phyloP scores from a whole-genome alignment of 2,113 vertebrate genomes.

The Rhinoderma darwinii region DNA sequence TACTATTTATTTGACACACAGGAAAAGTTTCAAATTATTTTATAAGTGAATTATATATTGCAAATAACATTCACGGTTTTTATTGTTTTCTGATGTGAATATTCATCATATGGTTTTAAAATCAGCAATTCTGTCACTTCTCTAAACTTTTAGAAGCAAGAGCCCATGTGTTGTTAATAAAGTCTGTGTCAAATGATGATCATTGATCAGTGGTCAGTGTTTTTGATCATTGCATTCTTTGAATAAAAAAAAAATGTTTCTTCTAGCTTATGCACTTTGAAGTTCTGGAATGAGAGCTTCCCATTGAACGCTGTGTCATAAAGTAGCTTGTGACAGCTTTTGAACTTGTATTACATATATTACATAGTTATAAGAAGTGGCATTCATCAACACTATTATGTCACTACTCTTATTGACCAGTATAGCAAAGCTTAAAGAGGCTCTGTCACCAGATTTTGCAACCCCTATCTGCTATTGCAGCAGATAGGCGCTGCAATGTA shows the following conservation, averaged over 20 bases:
- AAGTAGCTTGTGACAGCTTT: background rate
- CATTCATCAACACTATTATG: background rate
- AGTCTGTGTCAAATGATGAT: background rate
- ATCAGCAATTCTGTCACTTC: background rate
- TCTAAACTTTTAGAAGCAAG: background rate
- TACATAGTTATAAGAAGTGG: background rate
- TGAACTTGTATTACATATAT: background rate
- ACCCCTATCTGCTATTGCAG: too few relatives aligned
- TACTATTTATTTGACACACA: too few relatives aligned
- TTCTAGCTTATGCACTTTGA: background rate
- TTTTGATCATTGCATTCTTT: constrained; percentile 11
- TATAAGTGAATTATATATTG: background rate
- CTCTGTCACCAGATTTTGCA: too few relatives aligned
- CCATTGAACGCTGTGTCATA: background rate
- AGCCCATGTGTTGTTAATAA: background rate
- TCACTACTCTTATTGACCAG: background rate
- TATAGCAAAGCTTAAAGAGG: background rate
- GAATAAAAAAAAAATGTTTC: background rate
- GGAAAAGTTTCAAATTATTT: too few relatives aligned
- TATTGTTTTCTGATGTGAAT: background rate
- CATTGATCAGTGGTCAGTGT: constrained; percentile 3
- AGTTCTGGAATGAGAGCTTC: background rate
- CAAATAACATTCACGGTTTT: background rate
- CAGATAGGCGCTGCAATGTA: too few relatives aligned
- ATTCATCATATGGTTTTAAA: background rate